Conservation (phyloP, 1,140 invertebrate genomes). For the Chrysopa pallens region DNA sequence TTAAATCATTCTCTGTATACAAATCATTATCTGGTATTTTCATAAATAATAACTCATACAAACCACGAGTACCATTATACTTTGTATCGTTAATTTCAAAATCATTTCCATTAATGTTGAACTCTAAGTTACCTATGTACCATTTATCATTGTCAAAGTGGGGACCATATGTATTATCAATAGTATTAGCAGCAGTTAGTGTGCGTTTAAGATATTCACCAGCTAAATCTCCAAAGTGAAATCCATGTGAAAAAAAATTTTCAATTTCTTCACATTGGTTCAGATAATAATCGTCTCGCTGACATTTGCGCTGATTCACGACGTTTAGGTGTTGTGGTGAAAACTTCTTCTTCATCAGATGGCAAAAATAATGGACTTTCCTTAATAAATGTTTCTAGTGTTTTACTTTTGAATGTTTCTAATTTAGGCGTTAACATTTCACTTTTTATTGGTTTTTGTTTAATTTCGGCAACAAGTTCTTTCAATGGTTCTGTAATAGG, state of each 20-base stretch:
- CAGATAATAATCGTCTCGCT: neutral
- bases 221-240: neutral
- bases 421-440: neutral
- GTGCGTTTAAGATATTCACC: neutral
- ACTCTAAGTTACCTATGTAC: neutral
- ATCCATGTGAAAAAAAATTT: neutral
- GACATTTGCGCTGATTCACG: neutral
- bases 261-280: neutral
- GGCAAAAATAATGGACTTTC: neutral
- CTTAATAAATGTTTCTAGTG: neutral
- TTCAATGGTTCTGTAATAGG: slow-evolving; percentile 6
- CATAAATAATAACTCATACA: too few relatives aligned
- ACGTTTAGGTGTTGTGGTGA: neutral
- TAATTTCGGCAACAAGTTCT: slow-evolving; percentile 1
- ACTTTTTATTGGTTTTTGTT: neutral
- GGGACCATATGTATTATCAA: slow-evolving; percentile 2
- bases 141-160: neutral
- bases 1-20: too few relatives aligned
- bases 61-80: too few relatives aligned
- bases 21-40: too few relatives aligned
- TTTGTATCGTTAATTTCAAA: slow-evolving; percentile 5
- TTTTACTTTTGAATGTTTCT: neutral
- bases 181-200: neutral
- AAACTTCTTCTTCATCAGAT: neutral
- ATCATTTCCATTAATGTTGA: neutral